Evolutionary conservation across 2,888 invertebrate genomes (phyloP), one percentile per base, ranked within the genome.

Genomic region (Macropis europaea): DNA sequence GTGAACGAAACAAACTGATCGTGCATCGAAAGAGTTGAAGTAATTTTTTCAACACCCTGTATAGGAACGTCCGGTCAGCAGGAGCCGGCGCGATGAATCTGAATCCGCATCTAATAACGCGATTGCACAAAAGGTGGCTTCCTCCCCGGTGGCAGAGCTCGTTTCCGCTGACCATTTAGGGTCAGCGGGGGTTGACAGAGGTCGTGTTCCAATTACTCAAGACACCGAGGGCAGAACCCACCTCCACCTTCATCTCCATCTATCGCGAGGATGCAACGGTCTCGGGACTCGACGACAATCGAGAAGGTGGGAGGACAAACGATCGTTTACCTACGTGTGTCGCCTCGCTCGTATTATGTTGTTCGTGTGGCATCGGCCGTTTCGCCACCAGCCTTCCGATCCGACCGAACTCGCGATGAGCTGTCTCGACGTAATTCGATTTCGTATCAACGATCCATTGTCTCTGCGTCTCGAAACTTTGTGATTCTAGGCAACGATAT

Each of bases 171-270:
- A 75, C 88, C 88, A 86, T 89, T 84, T 88, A 87, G 84, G 87
- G 86, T 80, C 79, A 83, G 86, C 86, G 88, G 87, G 85, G 85
- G 87, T 86, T 88, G 87, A 76, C 85, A 85, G 85, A 88, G 87
- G 86, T 86, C 86, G 83, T 87, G 88, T 89, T 88, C 89, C 88
- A 88, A 89, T 89, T 89, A 88, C 88, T 88, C 87, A 87, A 89
- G 82, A 79, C 78, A 32, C 73, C 69, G 84, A 76, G 81, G 47
- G 77, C 81, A 87, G n/a, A n/a, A n/a, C 85, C 87, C 85, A 86
- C 86, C 82, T 82, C 76, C 77, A 73, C 66, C 77, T 82, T 78
- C 79, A 73, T 81, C 73, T 79, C 74, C 70, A 53, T 73, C 70
- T 50, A 70, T 69, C 59, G 42, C 67, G 82, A 85, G 84, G 87